These are phyloP conservation scores for Paragorgia papillata DNA, from an alignment of 92 coral and sea anemone species.

Conservation along the genomic window DNA sequence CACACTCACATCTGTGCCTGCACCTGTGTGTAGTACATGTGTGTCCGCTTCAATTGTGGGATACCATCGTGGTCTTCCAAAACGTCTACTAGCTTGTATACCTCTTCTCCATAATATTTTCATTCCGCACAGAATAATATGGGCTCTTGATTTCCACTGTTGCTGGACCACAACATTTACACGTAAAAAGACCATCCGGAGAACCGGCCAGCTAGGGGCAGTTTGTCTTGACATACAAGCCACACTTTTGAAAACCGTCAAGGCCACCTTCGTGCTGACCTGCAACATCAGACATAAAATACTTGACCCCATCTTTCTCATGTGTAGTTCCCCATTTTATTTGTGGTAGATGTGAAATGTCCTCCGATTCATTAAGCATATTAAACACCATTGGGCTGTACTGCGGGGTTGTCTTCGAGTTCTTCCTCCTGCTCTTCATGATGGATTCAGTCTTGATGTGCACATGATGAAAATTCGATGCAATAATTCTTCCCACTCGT, in stretches of 20 bases:
- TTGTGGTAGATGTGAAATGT: conserved; percentile 60
- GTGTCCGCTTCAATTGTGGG: conserved; percentile 48
- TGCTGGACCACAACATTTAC: conserved; percentile 40
- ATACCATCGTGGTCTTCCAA: conserved; percentile 28
- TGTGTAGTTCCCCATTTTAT: too few relatives aligned
- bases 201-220: conserved; percentile 66
- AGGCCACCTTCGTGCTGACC: conserved; percentile 59
- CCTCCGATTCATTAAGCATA: conserved; percentile 15
- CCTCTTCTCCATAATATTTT: conserved; percentile 4
- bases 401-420: background rate
- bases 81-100: conserved; percentile 10
- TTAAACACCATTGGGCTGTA: conserved; percentile 35
- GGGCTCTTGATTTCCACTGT: conserved; percentile 46
- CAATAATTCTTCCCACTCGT: conserved; percentile 39
- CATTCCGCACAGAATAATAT: conserved; percentile 15
- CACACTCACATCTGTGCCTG: conserved; percentile 52
- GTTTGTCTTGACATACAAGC: conserved; percentile 50
- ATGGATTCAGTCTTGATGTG: conserved; percentile 29
- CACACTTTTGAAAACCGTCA: conserved; percentile 60
- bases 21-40: conserved; percentile 64
- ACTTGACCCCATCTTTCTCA: conserved; percentile 47
- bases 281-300: conserved; percentile 52
- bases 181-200: conserved; percentile 60
- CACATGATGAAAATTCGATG: conserved; percentile 36
- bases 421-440: background rate